phyloP scores from a whole-genome alignment of 2,113 vertebrate genomes.

The Theristicus caerulescens region DNA sequence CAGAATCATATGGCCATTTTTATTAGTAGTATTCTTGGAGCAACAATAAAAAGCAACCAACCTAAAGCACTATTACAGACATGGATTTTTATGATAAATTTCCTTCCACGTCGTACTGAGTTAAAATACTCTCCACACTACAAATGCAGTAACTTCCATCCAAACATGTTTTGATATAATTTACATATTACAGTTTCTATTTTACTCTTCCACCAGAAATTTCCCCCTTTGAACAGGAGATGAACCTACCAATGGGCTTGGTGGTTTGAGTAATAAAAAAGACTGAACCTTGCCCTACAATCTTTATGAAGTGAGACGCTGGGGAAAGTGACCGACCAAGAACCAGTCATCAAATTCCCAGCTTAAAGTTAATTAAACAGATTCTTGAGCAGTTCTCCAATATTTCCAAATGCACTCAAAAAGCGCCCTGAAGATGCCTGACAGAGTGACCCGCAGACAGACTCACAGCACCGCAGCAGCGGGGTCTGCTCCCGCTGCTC shows the following conservation, averaged over 20 bases:
- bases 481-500: background rate
- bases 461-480: background rate
- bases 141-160: background rate
- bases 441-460: background rate
- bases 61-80: background rate
- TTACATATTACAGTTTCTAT: background rate
- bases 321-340: background rate
- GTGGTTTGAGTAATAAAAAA: background rate
- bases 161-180: background rate
- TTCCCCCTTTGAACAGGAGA: background rate
- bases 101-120: background rate
- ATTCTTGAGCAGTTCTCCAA: background rate
- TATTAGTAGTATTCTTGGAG: background rate
- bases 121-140: background rate
- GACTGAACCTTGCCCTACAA: background rate
- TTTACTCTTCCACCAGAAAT: background rate
- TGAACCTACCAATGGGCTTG: background rate
- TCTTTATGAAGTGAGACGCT: background rate
- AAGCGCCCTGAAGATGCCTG: background rate
- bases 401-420: background rate
- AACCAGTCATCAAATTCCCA: background rate
- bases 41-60: background rate
- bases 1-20: background rate
- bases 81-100: background rate
- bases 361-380: background rate